These are phyloP conservation scores for Hydrocynus forskahlii DNA, from an alignment of 2,797 vertebrate species.

Conservation along the genomic window DNA sequence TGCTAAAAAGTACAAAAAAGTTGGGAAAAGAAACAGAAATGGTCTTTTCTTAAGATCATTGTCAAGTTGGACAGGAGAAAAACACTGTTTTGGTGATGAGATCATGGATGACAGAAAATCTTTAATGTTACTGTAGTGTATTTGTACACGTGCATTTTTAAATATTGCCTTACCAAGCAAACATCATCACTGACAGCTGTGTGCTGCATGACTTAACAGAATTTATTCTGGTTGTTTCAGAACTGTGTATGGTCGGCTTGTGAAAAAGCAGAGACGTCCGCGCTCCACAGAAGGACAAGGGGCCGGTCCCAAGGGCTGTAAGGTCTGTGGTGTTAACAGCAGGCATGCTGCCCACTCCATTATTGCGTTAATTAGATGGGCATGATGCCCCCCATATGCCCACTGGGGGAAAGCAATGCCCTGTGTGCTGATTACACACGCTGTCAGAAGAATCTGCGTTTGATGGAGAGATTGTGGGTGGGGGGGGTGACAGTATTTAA, in stretches of 20 bases:
- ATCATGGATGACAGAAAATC: conserved; percentile 1
- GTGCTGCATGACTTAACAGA: neutral
- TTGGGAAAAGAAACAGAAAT: no score
- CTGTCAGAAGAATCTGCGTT: conserved; percentile 36
- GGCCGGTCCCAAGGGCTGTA: conserved; percentile 30
- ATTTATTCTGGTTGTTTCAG: neutral
- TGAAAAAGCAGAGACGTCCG: conserved; percentile 27
- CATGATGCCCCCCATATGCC: conserved; percentile 52
- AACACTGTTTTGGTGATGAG: neutral
- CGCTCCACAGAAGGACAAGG: conserved; percentile 35
- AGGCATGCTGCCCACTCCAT: conserved; percentile 61
- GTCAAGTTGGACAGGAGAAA: neutral
- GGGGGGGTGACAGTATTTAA: conserved; percentile 50
- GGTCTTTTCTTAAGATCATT: neutral
- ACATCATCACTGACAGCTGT: conserved; percentile 13
- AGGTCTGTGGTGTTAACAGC: conserved; percentile 53
- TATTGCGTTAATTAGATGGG: conserved; percentile 62
- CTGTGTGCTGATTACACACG: conserved; percentile 58
- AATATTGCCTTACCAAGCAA: neutral
- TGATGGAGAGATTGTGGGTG: conserved; percentile 45
- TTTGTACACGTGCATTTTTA: conserved; percentile 11
- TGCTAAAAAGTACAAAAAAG: no score
- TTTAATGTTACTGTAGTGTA: conserved; percentile 5
- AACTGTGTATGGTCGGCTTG: conserved; percentile 9
- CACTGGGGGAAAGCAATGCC: conserved; percentile 45